Evolutionary conservation across 2,797 vertebrate genomes (phyloP).

Genomic region (Sebastes nivosus): DNA sequence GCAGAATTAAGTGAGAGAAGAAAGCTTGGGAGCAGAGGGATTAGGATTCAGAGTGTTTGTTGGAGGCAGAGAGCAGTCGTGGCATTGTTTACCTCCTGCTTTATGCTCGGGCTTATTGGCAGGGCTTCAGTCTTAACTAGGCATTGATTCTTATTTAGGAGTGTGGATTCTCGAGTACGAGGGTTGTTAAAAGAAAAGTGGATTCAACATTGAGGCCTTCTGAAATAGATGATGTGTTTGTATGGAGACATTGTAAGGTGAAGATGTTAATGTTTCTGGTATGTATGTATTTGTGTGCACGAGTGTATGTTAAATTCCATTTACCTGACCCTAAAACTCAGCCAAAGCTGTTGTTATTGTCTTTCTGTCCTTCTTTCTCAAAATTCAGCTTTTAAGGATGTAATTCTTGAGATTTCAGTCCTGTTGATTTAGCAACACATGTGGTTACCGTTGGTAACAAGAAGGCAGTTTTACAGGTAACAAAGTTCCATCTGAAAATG

Average conservation of each 20-base stretch:
- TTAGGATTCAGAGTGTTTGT: conserved; percentile 60
- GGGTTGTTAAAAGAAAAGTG: conserved; percentile 12
- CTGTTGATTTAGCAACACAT: neutral
- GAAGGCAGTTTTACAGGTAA: neutral
- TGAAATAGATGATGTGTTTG: neutral
- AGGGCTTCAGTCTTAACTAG: conserved; percentile 53
- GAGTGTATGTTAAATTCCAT: neutral
- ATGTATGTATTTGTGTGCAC: neutral
- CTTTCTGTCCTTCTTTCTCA: neutral
- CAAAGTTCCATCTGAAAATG: neutral
- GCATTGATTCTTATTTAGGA: conserved; percentile 64
- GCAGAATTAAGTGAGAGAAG: conserved; percentile 37
- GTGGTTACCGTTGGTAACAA: neutral
- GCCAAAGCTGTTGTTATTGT: neutral
- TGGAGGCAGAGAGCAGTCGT: conserved; percentile 39
- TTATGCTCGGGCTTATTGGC: conserved; percentile 54
- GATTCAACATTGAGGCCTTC: conserved; percentile 28
- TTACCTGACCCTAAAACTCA: neutral
- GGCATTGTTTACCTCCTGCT: conserved; percentile 64
- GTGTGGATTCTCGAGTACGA: conserved; percentile 10
- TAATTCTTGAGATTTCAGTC: neutral
- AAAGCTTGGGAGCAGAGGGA: conserved; percentile 39
- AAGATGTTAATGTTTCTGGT: neutral
- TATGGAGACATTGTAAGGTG: neutral
- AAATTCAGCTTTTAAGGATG: neutral